These are phyloP conservation scores for Capitella teleta DNA, from an alignment of 1,140 invertebrate species.

Conservation along the genomic window DNA sequence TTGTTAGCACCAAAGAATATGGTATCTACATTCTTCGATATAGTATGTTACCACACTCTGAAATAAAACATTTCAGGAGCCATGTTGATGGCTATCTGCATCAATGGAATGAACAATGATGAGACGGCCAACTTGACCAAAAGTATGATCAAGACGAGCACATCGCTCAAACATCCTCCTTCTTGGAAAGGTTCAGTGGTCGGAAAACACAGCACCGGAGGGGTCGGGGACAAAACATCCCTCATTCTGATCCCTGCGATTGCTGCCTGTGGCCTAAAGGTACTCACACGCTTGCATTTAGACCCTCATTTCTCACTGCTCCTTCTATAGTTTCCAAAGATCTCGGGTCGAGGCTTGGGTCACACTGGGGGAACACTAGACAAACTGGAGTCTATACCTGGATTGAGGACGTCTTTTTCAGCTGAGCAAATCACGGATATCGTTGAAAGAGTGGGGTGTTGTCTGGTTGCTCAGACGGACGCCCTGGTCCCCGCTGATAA, in stretches of 20 bases:
- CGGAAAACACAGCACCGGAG: slow-evolving; percentile 59
- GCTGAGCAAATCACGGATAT: slow-evolving; percentile 35
- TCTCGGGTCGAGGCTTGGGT: slow-evolving; percentile 50
- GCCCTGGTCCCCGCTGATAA: slow-evolving; percentile 50
- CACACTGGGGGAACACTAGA: slow-evolving; percentile 56
- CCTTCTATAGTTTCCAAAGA: slow-evolving; percentile 54
- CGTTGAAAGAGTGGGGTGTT: slow-evolving; percentile 47
- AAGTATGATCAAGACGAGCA: slow-evolving; percentile 47
- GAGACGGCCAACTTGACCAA: slow-evolving; percentile 46
- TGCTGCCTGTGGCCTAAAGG: slow-evolving; percentile 48
- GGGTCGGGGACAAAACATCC: slow-evolving; percentile 55
- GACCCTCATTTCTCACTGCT: too few relatives aligned
- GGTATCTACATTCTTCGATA: too few relatives aligned
- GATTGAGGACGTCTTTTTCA: slow-evolving; percentile 38
- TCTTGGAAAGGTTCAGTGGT: slow-evolving; percentile 43
- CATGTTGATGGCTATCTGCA: too few relatives aligned
- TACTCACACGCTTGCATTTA: too few relatives aligned
- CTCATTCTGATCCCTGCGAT: slow-evolving; percentile 50
- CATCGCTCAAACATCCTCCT: slow-evolving; percentile 42
- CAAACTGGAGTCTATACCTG: slow-evolving; percentile 55
- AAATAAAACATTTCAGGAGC: too few relatives aligned
- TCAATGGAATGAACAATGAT: slow-evolving; percentile 41
- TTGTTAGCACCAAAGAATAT: too few relatives aligned
- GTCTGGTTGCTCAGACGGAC: slow-evolving; percentile 50
- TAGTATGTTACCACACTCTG: too few relatives aligned